phyloP scores from a whole-genome alignment of 2,888 invertebrate species.

The Amphipyra tragopoginis region DNA sequence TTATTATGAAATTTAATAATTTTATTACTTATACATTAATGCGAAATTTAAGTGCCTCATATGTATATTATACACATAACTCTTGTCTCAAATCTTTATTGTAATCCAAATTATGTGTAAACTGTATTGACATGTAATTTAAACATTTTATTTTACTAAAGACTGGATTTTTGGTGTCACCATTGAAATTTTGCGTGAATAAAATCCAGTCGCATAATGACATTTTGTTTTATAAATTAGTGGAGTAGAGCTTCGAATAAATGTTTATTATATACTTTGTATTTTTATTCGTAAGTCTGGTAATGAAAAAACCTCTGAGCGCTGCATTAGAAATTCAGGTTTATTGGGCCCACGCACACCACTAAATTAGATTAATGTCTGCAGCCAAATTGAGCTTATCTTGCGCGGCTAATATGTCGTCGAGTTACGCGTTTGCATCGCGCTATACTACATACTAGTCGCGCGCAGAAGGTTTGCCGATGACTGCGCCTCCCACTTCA shows the following conservation, averaged over 20 bases:
- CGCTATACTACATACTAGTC: no score
- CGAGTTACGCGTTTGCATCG: no score
- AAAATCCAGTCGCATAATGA: slow-evolving; percentile 51
- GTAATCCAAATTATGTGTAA: slow-evolving; percentile 64
- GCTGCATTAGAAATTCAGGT: no score
- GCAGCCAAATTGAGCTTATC: no score
- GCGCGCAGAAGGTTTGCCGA: no score
- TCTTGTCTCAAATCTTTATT: slow-evolving; percentile 31
- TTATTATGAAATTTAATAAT: slow-evolving; percentile 25
- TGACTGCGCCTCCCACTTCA: no score
- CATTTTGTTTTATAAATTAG: slow-evolving; percentile 64
- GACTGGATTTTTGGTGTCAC: slow-evolving; percentile 48
- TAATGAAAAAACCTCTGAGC: neutral
- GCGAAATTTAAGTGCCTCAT: slow-evolving; percentile 46
- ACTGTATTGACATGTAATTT: slow-evolving; percentile 59
- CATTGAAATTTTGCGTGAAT: slow-evolving; percentile 45
- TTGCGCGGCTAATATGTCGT: no score
- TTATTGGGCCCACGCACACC: no score
- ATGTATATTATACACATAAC: slow-evolving; percentile 15
- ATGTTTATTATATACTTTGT: slow-evolving; percentile 66
- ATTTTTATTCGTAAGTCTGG: slow-evolving; percentile 17
- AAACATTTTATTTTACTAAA: slow-evolving; percentile 42
- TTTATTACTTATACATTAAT: slow-evolving; percentile 27
- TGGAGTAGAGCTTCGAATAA: slow-evolving; percentile 78
- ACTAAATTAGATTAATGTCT: no score